Percentiles rank a stretch among this genome's conserved stretches.
Conservation (phyloP, 2,888 invertebrate species). For the Dolichomitus sp. region DNA sequence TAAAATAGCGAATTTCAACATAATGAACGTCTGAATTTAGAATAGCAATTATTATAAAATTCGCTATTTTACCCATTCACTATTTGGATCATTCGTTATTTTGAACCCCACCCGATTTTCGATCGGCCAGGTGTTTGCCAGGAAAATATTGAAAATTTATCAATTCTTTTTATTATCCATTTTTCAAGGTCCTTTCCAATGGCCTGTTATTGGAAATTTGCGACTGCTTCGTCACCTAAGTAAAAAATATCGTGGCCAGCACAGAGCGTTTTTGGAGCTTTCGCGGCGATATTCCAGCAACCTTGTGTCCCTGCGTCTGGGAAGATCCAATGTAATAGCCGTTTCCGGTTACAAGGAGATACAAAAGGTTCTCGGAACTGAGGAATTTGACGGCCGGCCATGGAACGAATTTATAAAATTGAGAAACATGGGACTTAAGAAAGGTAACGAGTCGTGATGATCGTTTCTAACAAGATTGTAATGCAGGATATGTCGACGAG, state of each 20-base stretch:
- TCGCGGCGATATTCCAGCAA: constrained; percentile 76
- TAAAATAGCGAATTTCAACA: too few species aligned
- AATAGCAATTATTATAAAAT: too few species aligned
- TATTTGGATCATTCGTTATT: too few species aligned
- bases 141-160: too few species aligned
- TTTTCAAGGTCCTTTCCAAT: constrained; percentile 79
- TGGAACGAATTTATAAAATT: constrained; percentile 89
- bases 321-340: constrained; percentile 81
- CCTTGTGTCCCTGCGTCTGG: constrained; percentile 76
- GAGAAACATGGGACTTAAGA: constrained; percentile 89
- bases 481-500: constrained; percentile 24
- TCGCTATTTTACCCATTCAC: too few species aligned
- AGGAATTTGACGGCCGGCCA: constrained; percentile 90
- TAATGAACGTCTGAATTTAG: too few species aligned
- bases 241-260: constrained; percentile 76
- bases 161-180: too few species aligned
- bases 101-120: too few species aligned
- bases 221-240: constrained; percentile 71
- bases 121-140: too few species aligned
- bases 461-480: background rate
- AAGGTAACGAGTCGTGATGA: constrained; percentile 83
- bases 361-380: constrained; percentile 87
- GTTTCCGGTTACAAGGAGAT: constrained; percentile 87
- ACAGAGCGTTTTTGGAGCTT: constrained; percentile 77
- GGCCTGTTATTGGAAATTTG: constrained; percentile 81